Percentiles rank a stretch among this genome's conserved stretches.
Evolutionary conservation across 2,888 invertebrate species (phyloP).

Genomic region (Carterocephalus palaemon): DNA sequence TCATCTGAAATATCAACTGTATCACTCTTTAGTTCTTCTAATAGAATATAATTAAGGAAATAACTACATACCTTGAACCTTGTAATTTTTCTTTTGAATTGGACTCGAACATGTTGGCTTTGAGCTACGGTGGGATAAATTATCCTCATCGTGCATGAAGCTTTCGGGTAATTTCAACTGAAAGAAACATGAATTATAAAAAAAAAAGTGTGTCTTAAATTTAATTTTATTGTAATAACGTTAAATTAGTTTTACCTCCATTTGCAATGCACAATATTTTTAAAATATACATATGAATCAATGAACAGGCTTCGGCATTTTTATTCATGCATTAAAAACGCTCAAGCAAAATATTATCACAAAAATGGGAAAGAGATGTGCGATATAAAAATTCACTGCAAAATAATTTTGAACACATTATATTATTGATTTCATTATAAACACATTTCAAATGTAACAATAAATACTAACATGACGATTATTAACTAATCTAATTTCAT

Average conservation of each 20-base stretch:
- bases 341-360: slow-evolving; percentile 8
- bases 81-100: slow-evolving; percentile 56
- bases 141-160: slow-evolving; percentile 57
- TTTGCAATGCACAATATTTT: slow-evolving; percentile 35
- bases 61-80: slow-evolving; percentile 41
- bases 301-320: slow-evolving; percentile 14
- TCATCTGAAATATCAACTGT: slow-evolving; percentile 39
- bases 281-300: not conserved
- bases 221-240: slow-evolving; percentile 9
- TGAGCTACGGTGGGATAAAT: slow-evolving; percentile 43
- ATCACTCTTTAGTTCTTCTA: slow-evolving; percentile 43
- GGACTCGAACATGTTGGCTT: slow-evolving; percentile 43
- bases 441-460: slow-evolving; percentile 19
- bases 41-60: slow-evolving; percentile 2
- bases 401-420: slow-evolving; percentile 7
- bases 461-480: slow-evolving; percentile 48
- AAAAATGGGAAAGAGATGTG: slow-evolving; percentile 10
- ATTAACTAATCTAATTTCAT: slow-evolving; percentile 52
- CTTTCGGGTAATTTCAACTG: slow-evolving; percentile 55
- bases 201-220: not conserved
- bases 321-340: slow-evolving; percentile 15
- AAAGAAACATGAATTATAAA: slow-evolving; percentile 15
- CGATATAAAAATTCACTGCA: slow-evolving; percentile 18
- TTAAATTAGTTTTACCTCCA: slow-evolving; percentile 52
- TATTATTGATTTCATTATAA: slow-evolving; percentile 23